These are phyloP conservation scores for Aspidiotus rigidus DNA, from an alignment of 2,888 invertebrate genomes.

Conservation along the genomic window DNA sequence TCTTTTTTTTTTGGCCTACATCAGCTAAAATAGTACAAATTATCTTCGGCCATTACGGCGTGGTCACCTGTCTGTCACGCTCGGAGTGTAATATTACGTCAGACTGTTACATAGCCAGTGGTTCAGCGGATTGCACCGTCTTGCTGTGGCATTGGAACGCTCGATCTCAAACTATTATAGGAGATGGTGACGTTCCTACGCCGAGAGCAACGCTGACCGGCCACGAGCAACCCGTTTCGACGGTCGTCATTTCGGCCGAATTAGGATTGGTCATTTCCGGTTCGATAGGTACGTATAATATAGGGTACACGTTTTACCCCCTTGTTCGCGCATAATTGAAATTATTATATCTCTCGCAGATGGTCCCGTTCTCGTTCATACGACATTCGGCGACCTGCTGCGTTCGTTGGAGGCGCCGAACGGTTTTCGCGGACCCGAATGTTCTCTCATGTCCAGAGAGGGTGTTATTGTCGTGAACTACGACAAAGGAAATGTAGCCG, in stretches of 20 bases:
- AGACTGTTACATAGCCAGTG: constrained; percentile 97
- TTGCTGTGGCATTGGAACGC: constrained; percentile 98
- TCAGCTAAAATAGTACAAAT: constrained; percentile 95
- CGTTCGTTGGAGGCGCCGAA: constrained; percentile 77
- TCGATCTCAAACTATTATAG: constrained; percentile 91
- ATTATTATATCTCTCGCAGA: constrained; percentile 48
- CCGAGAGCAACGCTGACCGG: constrained; percentile 95
- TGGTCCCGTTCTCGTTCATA: constrained; percentile 94
- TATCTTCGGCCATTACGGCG: constrained; percentile 96
- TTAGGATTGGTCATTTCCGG: constrained; percentile 94
- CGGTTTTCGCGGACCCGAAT: constrained; percentile 66
- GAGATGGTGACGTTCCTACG: constrained; percentile 90
- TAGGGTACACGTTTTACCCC: background rate
- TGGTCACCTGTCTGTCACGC: constrained; percentile 93
- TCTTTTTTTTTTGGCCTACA: background rate
- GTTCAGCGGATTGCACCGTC: constrained; percentile 96
- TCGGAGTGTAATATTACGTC: constrained; percentile 99
- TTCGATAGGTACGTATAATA: constrained; percentile 47
- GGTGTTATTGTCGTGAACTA: constrained; percentile 92
- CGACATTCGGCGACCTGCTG: constrained; percentile 91
- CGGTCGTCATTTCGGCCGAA: constrained; percentile 94
- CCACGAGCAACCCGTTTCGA: constrained; percentile 91
- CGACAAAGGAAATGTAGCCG: constrained; percentile 82
- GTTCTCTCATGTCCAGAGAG: constrained; percentile 90
- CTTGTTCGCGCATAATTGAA: background rate